Base-by-base conservation (phyloP, 2,888 invertebrate genomes). In the Drosophila differens region DNA sequence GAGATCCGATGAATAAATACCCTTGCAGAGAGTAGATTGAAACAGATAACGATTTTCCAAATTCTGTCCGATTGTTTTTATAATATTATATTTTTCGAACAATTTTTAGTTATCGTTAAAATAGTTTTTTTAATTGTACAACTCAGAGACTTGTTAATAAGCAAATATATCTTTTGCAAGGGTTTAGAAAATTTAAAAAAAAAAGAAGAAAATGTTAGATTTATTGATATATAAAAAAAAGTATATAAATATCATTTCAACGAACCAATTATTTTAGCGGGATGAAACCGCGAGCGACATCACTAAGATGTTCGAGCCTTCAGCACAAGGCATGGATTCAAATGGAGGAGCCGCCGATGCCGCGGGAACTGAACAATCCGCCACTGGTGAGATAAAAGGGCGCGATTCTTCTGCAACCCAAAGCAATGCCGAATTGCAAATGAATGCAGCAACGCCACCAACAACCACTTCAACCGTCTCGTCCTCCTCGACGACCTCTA, bases 201-300 rank as follows among this genome's bases (percentile, higher is more conserved):
- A 57, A 53, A 62, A 32, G n/a, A 61, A 64, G 37, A 55, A 37
- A 39, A 39, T 33, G n/a, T 66, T 76, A 61, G 64, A 57, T 79
- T 63, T 61, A 82, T 76, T 78, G 62, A 81, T 76, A 33, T 68
- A 55, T 49, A 14, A 47, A 51, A 51, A 51, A 25, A 25, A 39
- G 41, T 58, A 33, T 51, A 70, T 30, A 71, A 70, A 60, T 33
- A 73, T 65, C 41, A 79, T 79, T 77, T 83, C 76, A 76, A 82
- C 79, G 64, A 75, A 58, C 39, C 62, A 82, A 82, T 75, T 82
- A 80, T 89, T 91, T 86, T 89, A 93, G 94, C 92, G 94, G 78
- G 94, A 93, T 90, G 93, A 94, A 82, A 93, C 92, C 70, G 92
- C 93, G 62, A 92, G 91, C 70, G 93, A 93, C 83, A 85, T 94